These are phyloP conservation scores for Cotesia congregata DNA, from an alignment of 2,888 invertebrate species.

Conservation along the genomic window DNA sequence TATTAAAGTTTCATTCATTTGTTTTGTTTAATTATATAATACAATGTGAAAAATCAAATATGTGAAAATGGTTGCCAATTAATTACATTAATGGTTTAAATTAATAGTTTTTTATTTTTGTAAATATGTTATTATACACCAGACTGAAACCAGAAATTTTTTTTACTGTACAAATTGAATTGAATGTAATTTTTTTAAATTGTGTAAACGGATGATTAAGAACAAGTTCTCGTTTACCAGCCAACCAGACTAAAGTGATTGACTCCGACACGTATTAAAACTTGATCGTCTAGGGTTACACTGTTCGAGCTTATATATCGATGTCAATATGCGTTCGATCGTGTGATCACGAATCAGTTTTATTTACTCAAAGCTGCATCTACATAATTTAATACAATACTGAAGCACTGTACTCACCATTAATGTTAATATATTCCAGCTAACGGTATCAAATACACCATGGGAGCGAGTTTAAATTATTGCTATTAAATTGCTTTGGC, in stretches of 20 bases:
- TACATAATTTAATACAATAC: background rate
- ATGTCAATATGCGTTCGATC: slow-evolving; percentile 27
- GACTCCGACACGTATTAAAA: slow-evolving; percentile 15
- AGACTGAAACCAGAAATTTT: too few species aligned
- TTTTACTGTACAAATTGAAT: too few species aligned
- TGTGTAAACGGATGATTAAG: background rate
- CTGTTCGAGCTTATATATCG: slow-evolving; percentile 31
- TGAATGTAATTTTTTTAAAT: background rate
- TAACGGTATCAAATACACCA: background rate
- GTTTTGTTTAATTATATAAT: too few species aligned
- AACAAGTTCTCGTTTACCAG: slow-evolving; percentile 1
- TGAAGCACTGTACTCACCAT: background rate
- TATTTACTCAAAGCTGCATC: slow-evolving; percentile 1
- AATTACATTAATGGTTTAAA: too few species aligned
- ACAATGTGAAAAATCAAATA: too few species aligned
- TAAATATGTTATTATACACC: too few species aligned
- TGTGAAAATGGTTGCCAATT: too few species aligned
- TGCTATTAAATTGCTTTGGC: background rate
- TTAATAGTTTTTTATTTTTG: too few species aligned
- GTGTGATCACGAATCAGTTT: slow-evolving; percentile 36
- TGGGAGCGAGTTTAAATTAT: background rate
- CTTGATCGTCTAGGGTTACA: slow-evolving; percentile 29
- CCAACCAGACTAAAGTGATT: background rate
- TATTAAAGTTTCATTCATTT: background rate
- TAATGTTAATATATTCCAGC: background rate